phyloP scores from a whole-genome alignment of 2,113 vertebrate species.

The Onychorhynchus coronatus region DNA sequence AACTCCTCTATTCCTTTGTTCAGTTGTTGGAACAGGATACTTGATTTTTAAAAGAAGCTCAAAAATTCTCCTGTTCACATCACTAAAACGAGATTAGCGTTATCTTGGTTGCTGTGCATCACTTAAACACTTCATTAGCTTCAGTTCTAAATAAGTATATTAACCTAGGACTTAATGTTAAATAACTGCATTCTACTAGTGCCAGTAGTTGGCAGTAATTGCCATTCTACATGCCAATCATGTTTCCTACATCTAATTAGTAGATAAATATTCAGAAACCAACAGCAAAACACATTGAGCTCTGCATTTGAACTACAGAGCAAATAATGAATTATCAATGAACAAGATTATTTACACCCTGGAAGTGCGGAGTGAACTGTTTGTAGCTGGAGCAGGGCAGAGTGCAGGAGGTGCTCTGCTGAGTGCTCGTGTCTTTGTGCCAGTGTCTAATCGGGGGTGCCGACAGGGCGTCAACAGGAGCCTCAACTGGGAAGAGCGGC shows the following conservation, averaged over 20 bases:
- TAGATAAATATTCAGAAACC: background rate
- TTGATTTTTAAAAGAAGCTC: background rate
- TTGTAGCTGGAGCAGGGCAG: background rate
- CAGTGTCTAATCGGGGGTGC: background rate
- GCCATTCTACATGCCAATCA: too few species aligned
- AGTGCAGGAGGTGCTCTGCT: background rate
- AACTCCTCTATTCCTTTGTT: background rate
- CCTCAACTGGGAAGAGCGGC: background rate
- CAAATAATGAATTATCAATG: background rate
- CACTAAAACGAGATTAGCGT: slow-evolving; percentile 4
- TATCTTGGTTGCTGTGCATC: background rate
- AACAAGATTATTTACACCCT: background rate
- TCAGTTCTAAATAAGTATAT: background rate
- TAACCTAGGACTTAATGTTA: background rate
- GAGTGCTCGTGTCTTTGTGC: background rate
- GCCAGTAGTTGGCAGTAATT: background rate
- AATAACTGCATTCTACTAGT: background rate
- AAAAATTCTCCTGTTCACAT: background rate
- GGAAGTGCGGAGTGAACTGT: background rate
- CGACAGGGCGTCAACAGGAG: background rate
- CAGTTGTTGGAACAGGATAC: background rate
- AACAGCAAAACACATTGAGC: background rate
- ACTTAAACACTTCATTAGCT: background rate
- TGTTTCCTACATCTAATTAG: background rate
- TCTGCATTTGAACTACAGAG: background rate